Percentiles rank a stretch among this genome's conserved stretches.
These are phyloP conservation scores for Altica lythri DNA, from an alignment of 2,888 invertebrate species.

Conservation along the genomic window DNA sequence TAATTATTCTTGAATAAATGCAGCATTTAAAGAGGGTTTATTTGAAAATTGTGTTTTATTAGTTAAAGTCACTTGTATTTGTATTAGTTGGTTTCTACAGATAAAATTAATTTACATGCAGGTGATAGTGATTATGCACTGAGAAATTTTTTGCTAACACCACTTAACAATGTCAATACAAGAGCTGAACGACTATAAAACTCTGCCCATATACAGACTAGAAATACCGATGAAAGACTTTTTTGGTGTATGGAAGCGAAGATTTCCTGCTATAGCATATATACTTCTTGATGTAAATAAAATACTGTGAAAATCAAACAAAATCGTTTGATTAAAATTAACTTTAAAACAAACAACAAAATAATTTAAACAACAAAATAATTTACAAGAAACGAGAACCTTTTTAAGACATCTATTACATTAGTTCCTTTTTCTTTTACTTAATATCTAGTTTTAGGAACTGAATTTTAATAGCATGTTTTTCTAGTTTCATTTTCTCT, in stretches of 20 bases:
- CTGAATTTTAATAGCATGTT: background rate
- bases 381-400: background rate
- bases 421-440: background rate
- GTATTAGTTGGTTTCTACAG: background rate
- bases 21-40: conserved; percentile 12
- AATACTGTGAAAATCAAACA: too few species aligned
- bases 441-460: background rate
- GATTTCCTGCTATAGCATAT: conserved; percentile 35
- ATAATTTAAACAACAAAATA: too few species aligned
- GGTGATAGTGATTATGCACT: conserved; percentile 36
- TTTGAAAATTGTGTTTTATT: conserved; percentile 14
- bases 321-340: too few species aligned
- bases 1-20: conserved; percentile 8
- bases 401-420: too few species aligned
- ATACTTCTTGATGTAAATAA: too few species aligned
- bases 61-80: conserved; percentile 13
- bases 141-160: conserved; percentile 33
- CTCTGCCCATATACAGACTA: conserved; percentile 36
- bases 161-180: conserved; percentile 33
- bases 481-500: background rate
- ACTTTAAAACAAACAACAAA: background rate
- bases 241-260: conserved; percentile 37
- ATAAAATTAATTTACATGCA: conserved; percentile 3
- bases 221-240: conserved; percentile 31
- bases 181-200: conserved; percentile 36